phyloP scores from a whole-genome alignment of 2,888 invertebrate genomes.

The Syrphus vitripennis region DNA sequence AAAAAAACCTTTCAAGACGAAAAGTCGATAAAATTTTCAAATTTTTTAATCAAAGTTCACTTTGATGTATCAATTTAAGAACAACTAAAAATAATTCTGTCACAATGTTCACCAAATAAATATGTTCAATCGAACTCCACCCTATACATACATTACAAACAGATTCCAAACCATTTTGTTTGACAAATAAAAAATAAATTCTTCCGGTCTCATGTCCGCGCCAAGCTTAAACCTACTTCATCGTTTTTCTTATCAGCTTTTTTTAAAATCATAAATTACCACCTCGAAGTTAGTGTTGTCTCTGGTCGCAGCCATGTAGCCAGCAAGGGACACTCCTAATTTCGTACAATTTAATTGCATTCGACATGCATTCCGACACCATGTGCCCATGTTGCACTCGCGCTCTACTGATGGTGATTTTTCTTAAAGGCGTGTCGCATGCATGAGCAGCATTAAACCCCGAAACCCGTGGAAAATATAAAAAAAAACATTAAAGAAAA shows the following conservation, averaged over 20 bases:
- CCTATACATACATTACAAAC: background rate
- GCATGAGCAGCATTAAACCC: conserved; percentile 53
- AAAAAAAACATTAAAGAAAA: background rate
- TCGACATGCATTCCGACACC: conserved; percentile 70
- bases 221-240: conserved; percentile 4
- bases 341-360: conserved; percentile 70
- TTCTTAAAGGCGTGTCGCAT: conserved; percentile 67
- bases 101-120: background rate
- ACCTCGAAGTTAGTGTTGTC: background rate
- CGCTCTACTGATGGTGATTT: background rate
- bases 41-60: no score
- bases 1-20: no score
- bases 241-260: conserved; percentile 44
- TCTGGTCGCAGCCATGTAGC: background rate
- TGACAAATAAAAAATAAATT: conserved; percentile 5
- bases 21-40: no score
- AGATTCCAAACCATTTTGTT: conserved; percentile 38
- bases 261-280: conserved; percentile 42
- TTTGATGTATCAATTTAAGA: no score
- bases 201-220: background rate
- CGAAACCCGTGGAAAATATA: background rate
- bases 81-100: no score
- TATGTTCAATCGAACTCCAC: background rate
- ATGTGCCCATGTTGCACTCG: conserved; percentile 50
- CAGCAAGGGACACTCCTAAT: conserved; percentile 61